Evolutionary conservation across 2,888 invertebrate genomes (phyloP).

Genomic region (Aethes cnicana): DNA sequence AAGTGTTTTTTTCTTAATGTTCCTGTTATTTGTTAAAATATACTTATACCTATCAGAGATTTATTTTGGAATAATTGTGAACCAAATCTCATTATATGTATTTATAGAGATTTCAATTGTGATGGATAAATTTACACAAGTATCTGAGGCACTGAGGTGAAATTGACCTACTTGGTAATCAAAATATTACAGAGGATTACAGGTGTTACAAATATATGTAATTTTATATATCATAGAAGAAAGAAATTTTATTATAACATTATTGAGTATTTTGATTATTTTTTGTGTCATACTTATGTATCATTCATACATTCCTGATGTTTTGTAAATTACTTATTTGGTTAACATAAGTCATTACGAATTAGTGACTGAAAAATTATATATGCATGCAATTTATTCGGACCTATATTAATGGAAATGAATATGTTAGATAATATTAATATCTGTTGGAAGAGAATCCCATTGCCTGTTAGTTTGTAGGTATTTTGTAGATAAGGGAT

Average conservation of each 20-base stretch:
- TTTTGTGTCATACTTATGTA: background rate
- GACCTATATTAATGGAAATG: constrained; percentile 6
- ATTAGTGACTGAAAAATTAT: constrained; percentile 15
- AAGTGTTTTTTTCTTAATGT: constrained; percentile 38
- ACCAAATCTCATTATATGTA: constrained; percentile 9
- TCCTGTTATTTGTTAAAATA: constrained; percentile 43
- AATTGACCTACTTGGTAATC: too few species aligned
- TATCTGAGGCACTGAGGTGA: too few species aligned
- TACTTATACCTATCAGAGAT: constrained; percentile 33
- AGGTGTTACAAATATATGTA: too few species aligned
- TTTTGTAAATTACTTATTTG: constrained; percentile 4
- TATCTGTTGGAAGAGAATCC: constrained; percentile 21
- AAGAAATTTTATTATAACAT: constrained; percentile 15
- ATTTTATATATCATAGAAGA: too few species aligned
- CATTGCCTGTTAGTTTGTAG: constrained; percentile 9
- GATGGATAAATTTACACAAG: too few species aligned
- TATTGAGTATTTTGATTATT: too few species aligned
- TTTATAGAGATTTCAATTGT: too few species aligned
- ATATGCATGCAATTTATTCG: constrained; percentile 17
- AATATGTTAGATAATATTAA: constrained; percentile 9
- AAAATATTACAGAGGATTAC: too few species aligned
- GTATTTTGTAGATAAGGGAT: constrained; percentile 9
- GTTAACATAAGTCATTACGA: constrained; percentile 12
- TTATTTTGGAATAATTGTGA: constrained; percentile 23
- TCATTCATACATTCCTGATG: constrained; percentile 28